Evolutionary conservation across 2,797 vertebrate species (phyloP).

Genomic region (Gastrophryne carolinensis): DNA sequence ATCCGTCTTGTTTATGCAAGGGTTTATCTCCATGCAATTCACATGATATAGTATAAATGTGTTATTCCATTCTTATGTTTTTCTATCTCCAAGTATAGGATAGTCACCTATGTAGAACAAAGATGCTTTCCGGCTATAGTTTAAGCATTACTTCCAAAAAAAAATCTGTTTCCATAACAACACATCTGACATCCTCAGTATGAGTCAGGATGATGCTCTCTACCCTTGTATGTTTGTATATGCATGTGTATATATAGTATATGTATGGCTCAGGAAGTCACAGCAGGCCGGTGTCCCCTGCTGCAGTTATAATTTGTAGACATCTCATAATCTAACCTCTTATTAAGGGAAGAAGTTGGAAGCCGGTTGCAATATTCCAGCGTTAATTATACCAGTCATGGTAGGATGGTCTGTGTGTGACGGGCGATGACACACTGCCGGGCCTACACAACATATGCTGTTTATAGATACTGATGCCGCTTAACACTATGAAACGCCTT

Average conservation of each 20-base stretch:
- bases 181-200: not conserved
- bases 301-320: not conserved
- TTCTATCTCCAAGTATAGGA: no score
- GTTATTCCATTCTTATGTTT: no score
- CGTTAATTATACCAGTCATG: slow-evolving; percentile 28
- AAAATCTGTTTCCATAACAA: slow-evolving; percentile 45
- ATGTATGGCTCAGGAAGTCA: not conserved
- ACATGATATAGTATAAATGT: no score
- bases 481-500: not conserved
- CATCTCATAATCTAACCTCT: not conserved
- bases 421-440: not conserved
- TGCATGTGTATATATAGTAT: not conserved
- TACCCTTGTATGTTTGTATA: not conserved
- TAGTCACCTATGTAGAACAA: not conserved
- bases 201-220: not conserved
- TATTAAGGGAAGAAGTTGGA: not conserved
- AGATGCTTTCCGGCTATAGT: slow-evolving; percentile 3
- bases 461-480: not conserved
- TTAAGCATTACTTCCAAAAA: slow-evolving; percentile 26
- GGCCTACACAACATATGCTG: slow-evolving; percentile 1
- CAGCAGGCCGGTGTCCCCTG: not conserved
- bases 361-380: slow-evolving; percentile 4
- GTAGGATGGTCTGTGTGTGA: slow-evolving; percentile 3
- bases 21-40: no score
- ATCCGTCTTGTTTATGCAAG: no score